Conservation (phyloP, 2,113 vertebrate species). For the Hippocampus guttulatus region DNA sequence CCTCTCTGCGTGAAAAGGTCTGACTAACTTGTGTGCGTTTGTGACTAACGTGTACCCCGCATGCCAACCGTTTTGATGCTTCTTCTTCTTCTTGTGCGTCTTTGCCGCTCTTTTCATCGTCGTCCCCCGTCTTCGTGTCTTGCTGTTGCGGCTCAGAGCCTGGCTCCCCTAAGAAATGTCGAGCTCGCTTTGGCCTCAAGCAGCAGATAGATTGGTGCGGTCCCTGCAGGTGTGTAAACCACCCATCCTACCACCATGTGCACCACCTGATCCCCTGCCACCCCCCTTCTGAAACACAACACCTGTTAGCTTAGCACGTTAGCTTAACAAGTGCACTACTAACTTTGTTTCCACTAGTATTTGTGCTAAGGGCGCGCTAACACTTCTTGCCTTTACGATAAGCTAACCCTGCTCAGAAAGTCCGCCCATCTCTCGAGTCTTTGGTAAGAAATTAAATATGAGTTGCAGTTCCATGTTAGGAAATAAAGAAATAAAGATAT, state of each 20-base stretch:
- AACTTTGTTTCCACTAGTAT: neutral
- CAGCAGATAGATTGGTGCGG: constrained; percentile 99
- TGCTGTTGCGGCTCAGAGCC: constrained; percentile 85
- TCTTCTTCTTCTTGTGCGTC: constrained; percentile 9
- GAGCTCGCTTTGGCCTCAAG: constrained; percentile 99
- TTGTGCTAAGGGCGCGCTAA: neutral
- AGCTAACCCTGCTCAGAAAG: neutral
- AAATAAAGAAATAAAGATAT: too few species aligned
- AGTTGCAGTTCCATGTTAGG: neutral
- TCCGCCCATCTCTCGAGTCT: neutral
- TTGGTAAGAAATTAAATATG: neutral
- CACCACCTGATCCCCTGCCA: constrained; percentile 57
- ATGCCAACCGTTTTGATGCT: constrained; percentile 17
- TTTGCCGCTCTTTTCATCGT: constrained; percentile 39
- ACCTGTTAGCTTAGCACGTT: neutral
- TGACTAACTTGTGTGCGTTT: neutral
- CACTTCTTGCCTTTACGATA: neutral
- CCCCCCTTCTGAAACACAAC: constrained; percentile 4
- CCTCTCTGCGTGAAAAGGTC: neutral
- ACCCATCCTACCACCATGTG: constrained; percentile 34
- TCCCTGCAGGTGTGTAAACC: constrained; percentile 96
- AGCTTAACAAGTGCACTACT: neutral
- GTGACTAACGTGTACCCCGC: constrained; percentile 49
- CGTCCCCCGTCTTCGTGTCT: constrained; percentile 38
- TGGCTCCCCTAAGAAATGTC: constrained; percentile 99